These are phyloP conservation scores for Boloria euphrosyne DNA, from an alignment of 2,888 invertebrate species.

Conservation along the genomic window DNA sequence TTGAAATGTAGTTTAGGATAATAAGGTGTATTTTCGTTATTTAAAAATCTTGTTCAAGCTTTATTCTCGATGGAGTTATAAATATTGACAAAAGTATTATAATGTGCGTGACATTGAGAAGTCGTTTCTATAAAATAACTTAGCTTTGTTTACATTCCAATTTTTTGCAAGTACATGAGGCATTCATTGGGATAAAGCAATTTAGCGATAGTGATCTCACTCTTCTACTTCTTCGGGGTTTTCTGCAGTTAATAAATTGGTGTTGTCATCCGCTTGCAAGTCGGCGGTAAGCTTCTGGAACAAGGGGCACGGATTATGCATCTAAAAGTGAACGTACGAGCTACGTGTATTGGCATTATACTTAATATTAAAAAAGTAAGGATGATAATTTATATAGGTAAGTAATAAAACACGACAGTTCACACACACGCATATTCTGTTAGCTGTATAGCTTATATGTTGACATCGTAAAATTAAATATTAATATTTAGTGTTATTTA, in stretches of 20 bases:
- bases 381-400: no score
- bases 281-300: slow-evolving; percentile 73
- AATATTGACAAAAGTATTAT: slow-evolving; percentile 10
- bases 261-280: slow-evolving; percentile 75
- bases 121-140: slow-evolving; percentile 28
- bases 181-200: slow-evolving; percentile 50
- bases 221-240: slow-evolving; percentile 75
- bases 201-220: slow-evolving; percentile 56
- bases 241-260: slow-evolving; percentile 74
- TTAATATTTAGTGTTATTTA: no score
- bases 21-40: neutral
- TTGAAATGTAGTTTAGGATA: neutral
- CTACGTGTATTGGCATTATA: no score
- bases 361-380: no score
- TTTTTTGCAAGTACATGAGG: slow-evolving; percentile 52
- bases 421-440: no score
- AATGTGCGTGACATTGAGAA: slow-evolving; percentile 26
- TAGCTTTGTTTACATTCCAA: slow-evolving; percentile 14
- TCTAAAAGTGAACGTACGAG: no score
- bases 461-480: no score
- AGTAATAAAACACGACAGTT: no score
- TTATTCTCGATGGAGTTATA: slow-evolving; percentile 12
- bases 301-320: slow-evolving; percentile 44
- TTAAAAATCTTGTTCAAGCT: neutral
- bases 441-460: no score